Evolutionary conservation across 2,113 vertebrate genomes (phyloP).

Genomic region (Saguinus imperator): DNA sequence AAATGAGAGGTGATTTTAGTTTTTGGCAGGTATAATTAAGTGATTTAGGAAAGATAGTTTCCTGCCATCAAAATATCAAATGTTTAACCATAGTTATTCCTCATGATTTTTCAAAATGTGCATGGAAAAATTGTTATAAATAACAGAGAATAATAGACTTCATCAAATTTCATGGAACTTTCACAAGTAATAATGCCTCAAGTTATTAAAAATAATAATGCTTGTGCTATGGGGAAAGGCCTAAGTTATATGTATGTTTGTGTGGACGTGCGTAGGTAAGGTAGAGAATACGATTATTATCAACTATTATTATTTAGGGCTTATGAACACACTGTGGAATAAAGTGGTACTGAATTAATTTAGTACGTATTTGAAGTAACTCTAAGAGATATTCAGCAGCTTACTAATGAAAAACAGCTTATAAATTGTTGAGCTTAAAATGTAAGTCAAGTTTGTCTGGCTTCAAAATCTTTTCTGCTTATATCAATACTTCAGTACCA

Average conservation of each 20-base stretch:
- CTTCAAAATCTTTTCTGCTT: not conserved
- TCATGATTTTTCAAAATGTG: not conserved
- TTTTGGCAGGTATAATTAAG: not conserved
- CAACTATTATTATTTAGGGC: not conserved
- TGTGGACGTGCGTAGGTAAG: not conserved
- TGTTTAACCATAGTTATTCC: not conserved
- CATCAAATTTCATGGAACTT: not conserved
- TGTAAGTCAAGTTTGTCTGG: not conserved
- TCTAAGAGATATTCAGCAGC: not conserved
- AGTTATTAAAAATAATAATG: not conserved
- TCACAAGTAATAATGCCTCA: not conserved
- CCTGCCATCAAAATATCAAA: not conserved
- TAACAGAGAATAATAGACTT: not conserved
- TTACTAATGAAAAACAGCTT: not conserved
- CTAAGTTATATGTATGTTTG: not conserved
- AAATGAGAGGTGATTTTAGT: not conserved
- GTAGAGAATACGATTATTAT: not conserved
- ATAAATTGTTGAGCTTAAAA: not conserved
- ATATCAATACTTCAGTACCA: not conserved
- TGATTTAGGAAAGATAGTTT: not conserved
- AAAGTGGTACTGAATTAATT: not conserved
- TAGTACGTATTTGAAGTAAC: not conserved
- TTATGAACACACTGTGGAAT: not conserved
- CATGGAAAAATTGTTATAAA: not conserved
- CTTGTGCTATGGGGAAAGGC: not conserved